A percentile compares a stretch with the other conserved stretches of the same genome.
These are phyloP conservation scores for Polymixis flavicincta DNA, from an alignment of 2,888 invertebrate genomes.

Conservation along the genomic window DNA sequence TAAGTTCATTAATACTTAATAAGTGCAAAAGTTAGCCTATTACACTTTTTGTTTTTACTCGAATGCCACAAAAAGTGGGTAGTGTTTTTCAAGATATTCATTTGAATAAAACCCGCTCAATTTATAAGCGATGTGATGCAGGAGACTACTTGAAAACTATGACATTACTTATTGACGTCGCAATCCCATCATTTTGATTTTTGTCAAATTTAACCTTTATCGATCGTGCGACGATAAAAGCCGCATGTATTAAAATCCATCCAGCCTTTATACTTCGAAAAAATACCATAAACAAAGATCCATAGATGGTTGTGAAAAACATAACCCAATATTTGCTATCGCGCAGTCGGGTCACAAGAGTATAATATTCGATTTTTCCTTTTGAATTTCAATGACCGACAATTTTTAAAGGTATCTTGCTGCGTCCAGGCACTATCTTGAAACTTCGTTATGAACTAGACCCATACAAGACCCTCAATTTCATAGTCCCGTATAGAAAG, in stretches of 20 bases:
- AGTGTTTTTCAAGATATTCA: not conserved
- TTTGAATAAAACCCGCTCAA: not conserved
- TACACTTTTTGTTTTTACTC: not conserved
- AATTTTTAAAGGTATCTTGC: not conserved
- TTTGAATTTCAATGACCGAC: not conserved
- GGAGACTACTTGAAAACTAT: too few relatives aligned
- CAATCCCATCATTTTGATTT: too few relatives aligned
- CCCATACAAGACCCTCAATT: slow-evolving; percentile 9
- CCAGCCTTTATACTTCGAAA: not conserved
- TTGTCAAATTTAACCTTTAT: too few relatives aligned
- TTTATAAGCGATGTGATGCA: too few relatives aligned
- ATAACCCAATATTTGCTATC: not conserved
- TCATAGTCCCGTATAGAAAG: slow-evolving; percentile 22
- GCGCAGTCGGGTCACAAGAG: not conserved
- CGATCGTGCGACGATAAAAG: too few relatives aligned
- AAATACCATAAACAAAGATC: not conserved
- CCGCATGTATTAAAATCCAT: not conserved
- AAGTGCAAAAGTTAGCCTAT: not conserved
- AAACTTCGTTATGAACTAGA: slow-evolving; percentile 5
- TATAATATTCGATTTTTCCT: not conserved
- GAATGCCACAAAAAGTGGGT: not conserved
- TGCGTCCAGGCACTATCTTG: too few relatives aligned
- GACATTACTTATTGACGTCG: too few relatives aligned
- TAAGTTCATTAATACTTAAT: not conserved
- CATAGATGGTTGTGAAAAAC: not conserved